A percentile compares a stretch with the other conserved stretches of the same genome.
phyloP scores from a whole-genome alignment of 2,888 invertebrate species.

The Leucoptera coffeella region DNA sequence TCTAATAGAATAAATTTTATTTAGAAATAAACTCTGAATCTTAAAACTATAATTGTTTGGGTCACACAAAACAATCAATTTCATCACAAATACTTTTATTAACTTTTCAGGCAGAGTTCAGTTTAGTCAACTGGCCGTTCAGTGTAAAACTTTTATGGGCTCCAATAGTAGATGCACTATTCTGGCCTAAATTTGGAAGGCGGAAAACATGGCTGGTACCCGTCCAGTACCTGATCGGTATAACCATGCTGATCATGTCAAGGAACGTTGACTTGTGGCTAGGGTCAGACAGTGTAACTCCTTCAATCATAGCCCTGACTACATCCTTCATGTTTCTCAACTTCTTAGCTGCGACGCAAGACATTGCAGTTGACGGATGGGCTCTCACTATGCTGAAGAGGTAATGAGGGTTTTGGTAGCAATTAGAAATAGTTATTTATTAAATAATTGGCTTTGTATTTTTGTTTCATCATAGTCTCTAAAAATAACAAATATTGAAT shows the following conservation, averaged over 20 bases:
- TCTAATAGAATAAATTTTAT: too few species aligned
- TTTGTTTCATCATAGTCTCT: too few species aligned
- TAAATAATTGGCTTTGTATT: background rate
- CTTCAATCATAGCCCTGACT: conserved; percentile 76
- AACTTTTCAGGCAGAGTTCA: conserved; percentile 73
- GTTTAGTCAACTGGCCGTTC: conserved; percentile 91
- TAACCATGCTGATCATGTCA: conserved; percentile 86
- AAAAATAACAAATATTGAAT: too few species aligned
- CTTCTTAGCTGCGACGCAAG: conserved; percentile 97
- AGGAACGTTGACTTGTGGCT: conserved; percentile 69
- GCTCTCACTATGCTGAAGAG: conserved; percentile 96
- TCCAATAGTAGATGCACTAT: conserved; percentile 93
- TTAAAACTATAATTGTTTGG: too few species aligned
- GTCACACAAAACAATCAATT: too few species aligned
- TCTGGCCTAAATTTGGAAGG: conserved; percentile 76
- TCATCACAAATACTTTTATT: too few species aligned
- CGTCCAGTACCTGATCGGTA: conserved; percentile 83
- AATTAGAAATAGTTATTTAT: background rate
- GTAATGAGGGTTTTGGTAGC: conserved; percentile 21
- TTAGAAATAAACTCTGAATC: too few species aligned
- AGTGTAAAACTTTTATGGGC: conserved; percentile 95
- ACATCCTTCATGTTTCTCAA: conserved; percentile 85
- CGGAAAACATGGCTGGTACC: conserved; percentile 95
- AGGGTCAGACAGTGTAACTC: conserved; percentile 54
- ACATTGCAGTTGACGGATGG: conserved; percentile 99